Percentiles rank a stretch among this genome's conserved stretches.
These are phyloP conservation scores for Eledona agricola DNA, from an alignment of 2,888 invertebrate genomes.

Conservation along the genomic window DNA sequence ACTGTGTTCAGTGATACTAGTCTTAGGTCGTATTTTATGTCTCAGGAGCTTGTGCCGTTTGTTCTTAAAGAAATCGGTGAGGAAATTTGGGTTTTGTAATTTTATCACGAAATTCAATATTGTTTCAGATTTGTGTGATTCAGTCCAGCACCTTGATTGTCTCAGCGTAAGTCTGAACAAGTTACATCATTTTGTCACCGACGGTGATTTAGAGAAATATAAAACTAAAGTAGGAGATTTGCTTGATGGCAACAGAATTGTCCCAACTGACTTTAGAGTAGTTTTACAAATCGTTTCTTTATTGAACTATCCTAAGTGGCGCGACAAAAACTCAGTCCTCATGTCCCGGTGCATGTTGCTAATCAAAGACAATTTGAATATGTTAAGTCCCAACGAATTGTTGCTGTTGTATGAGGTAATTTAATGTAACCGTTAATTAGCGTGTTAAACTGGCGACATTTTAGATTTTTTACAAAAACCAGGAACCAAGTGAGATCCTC, in stretches of 20 bases:
- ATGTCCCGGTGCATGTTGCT: slow-evolving; percentile 59
- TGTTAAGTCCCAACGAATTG: slow-evolving; percentile 60
- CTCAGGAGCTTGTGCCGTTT: slow-evolving; percentile 59
- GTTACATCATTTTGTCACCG: slow-evolving; percentile 58
- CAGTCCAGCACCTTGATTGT: slow-evolving; percentile 60
- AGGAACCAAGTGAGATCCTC: slow-evolving; percentile 64
- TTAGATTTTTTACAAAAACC: slow-evolving; percentile 62
- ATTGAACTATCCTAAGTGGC: slow-evolving; percentile 64
- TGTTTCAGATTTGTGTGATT: slow-evolving; percentile 30
- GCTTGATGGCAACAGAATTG: slow-evolving; percentile 50
- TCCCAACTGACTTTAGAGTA: slow-evolving; percentile 50
- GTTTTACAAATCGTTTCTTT: slow-evolving; percentile 58
- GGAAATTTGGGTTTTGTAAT: slow-evolving; percentile 9
- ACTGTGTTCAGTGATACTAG: slow-evolving; percentile 59
- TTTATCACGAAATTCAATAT: background rate
- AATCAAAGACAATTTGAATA: slow-evolving; percentile 56
- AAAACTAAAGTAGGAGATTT: slow-evolving; percentile 57
- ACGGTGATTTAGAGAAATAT: slow-evolving; percentile 58
- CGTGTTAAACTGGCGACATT: slow-evolving; percentile 1
- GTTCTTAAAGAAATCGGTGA: slow-evolving; percentile 58
- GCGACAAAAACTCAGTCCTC: slow-evolving; percentile 55
- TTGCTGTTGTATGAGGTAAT: slow-evolving; percentile 58
- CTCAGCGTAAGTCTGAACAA: slow-evolving; percentile 64
- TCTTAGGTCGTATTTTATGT: slow-evolving; percentile 59
- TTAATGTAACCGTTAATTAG: slow-evolving; percentile 7